phyloP scores from a whole-genome alignment of 1,140 invertebrate species.

The Hycleus phaleratus region DNA sequence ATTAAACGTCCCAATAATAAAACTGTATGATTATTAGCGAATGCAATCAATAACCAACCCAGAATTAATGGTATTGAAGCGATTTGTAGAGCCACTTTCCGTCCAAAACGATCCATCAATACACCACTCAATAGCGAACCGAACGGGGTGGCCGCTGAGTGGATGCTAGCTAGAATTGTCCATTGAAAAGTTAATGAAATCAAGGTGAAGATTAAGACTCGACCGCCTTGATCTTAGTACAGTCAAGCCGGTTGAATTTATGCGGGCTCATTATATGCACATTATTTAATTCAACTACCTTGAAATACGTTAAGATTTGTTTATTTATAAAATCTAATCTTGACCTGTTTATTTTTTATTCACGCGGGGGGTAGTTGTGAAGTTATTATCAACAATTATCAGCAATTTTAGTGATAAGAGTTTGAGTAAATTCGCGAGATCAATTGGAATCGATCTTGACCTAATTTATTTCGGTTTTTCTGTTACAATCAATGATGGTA shows the following conservation, averaged over 20 bases:
- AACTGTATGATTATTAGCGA: constrained; percentile 48
- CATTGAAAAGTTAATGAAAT: constrained; percentile 21
- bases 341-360: no score
- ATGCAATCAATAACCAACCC: constrained; percentile 59
- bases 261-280: no score
- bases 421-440: neutral
- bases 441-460: no score
- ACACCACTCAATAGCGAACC: constrained; percentile 63
- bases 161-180: constrained; percentile 53
- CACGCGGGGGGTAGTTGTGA: no score
- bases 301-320: no score
- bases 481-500: no score
- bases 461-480: no score
- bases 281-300: no score
- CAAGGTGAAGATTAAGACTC: no score
- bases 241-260: no score
- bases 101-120: constrained; percentile 60
- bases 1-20: constrained; percentile 57
- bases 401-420: neutral
- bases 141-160: constrained; percentile 61
- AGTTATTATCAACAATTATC: neutral
- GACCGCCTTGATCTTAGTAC: no score
- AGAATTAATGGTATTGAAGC: constrained; percentile 60
- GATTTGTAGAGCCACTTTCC: constrained; percentile 56
- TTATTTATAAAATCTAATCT: no score